Percentiles rank a stretch among this genome's conserved stretches.
Evolutionary conservation across 2,113 vertebrate genomes (phyloP).

Genomic region (Collichthys lucidus): DNA sequence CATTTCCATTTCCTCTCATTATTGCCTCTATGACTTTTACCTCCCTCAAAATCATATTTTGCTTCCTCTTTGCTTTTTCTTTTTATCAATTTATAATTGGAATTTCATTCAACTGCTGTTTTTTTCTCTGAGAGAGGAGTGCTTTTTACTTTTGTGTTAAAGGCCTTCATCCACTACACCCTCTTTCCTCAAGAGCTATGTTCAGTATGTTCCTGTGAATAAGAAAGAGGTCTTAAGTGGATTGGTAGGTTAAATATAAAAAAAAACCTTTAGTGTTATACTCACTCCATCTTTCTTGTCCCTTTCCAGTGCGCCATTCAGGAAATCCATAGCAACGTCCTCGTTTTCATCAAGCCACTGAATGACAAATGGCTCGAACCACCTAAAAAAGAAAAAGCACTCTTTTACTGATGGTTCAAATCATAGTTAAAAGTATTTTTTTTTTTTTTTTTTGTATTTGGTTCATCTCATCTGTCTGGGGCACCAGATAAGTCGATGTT

Average conservation of each 20-base stretch:
- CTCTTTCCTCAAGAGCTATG: slow-evolving; percentile 17
- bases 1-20: slow-evolving; percentile 26
- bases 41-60: slow-evolving; percentile 31
- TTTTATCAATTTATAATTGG: slow-evolving; percentile 33
- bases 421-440: not conserved
- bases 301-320: slow-evolving; percentile 94
- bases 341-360: slow-evolving; percentile 99
- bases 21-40: not conserved
- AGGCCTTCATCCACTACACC: slow-evolving; percentile 23
- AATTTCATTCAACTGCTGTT: slow-evolving; percentile 41
- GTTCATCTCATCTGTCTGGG: not conserved
- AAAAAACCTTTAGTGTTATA: slow-evolving; percentile 41
- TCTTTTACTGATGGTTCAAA: slow-evolving; percentile 11
- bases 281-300: slow-evolving; percentile 99
- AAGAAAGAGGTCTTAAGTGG: slow-evolving; percentile 24
- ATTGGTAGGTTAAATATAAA: slow-evolving; percentile 22
- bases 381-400: slow-evolving; percentile 80
- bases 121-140: slow-evolving; percentile 7
- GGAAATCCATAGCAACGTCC: slow-evolving; percentile 97
- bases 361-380: slow-evolving; percentile 99
- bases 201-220: slow-evolving; percentile 17
- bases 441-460: not conserved
- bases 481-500: not conserved
- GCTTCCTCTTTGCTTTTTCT: not conserved
- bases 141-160: slow-evolving; percentile 25